Percentiles rank a stretch among this genome's conserved stretches.
Conservation (phyloP, 2,797 vertebrate species). For the Anniella stebbinsi region DNA sequence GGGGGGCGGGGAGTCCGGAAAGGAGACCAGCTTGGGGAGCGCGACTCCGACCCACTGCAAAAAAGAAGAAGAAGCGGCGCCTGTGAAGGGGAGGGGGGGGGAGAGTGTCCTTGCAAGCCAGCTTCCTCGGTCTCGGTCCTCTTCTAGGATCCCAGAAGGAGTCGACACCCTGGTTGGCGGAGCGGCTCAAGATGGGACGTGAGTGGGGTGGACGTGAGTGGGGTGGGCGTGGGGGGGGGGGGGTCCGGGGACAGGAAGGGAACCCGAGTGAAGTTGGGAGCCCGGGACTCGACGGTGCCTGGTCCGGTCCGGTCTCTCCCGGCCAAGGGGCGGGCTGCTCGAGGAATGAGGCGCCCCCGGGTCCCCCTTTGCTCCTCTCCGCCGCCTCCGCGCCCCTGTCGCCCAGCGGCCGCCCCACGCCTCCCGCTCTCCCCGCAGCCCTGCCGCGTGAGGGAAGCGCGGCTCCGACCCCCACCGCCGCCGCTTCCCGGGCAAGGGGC, state of each 20-base stretch:
- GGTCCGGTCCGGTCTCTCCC: fast-evolving
- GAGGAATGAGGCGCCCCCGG: no score
- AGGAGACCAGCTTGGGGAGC: background rate
- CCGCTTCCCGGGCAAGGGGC: background rate
- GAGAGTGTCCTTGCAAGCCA: background rate
- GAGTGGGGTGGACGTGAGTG: background rate
- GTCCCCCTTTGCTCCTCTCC: background rate
- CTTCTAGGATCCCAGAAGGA: background rate
- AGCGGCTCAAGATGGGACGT: background rate
- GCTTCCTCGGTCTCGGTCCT: background rate
- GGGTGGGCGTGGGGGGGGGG: background rate
- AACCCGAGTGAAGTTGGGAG: background rate
- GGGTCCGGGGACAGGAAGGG: background rate
- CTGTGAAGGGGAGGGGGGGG: background rate
- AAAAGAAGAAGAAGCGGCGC: no score
- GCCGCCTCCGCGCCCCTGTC: background rate
- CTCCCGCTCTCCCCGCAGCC: background rate
- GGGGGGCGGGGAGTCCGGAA: background rate
- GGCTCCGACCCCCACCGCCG: background rate
- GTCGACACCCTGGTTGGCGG: background rate
- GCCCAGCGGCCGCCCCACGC: slow-evolving; percentile 73
- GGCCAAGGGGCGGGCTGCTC: no score
- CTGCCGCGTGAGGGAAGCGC: slow-evolving; percentile 9
- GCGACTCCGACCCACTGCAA: background rate
- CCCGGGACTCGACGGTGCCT: background rate